Percentiles rank a stretch among this genome's conserved stretches.
These are phyloP conservation scores for Sarotherodon lohbergeri DNA, from an alignment of 2,113 vertebrate species.

Conservation along the genomic window DNA sequence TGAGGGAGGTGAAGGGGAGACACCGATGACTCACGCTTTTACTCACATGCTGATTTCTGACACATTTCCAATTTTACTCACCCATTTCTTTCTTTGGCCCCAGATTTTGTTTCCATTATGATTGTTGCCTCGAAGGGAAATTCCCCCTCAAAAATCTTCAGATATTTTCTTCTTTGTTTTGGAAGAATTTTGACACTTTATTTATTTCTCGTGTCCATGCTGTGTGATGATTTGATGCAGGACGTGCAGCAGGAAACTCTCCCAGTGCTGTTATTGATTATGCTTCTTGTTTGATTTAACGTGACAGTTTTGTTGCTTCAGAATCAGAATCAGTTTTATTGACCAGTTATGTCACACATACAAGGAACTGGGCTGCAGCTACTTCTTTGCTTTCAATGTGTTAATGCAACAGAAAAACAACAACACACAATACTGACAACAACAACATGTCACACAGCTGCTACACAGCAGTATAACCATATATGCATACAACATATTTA, in stretches of 20 bases:
- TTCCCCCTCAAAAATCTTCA: neutral
- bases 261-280: neutral
- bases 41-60: neutral
- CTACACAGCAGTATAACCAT: neutral
- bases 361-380: neutral
- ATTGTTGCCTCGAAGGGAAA: neutral
- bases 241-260: neutral
- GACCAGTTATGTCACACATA: neutral
- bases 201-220: neutral
- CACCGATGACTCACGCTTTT: constrained; percentile 10
- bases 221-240: neutral
- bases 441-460: neutral
- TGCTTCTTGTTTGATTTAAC: neutral
- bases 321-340: neutral
- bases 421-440: neutral
- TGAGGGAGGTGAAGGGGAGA: neutral
- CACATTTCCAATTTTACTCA: neutral
- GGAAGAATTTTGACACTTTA: neutral
- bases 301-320: neutral
- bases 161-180: neutral
- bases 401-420: neutral
- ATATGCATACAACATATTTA: neutral
- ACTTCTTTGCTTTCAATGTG: fast-evolving
- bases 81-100: neutral
- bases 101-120: neutral